These are phyloP conservation scores for Halichoerus grypus DNA, from an alignment of 2,113 vertebrate species.

Conservation along the genomic window DNA sequence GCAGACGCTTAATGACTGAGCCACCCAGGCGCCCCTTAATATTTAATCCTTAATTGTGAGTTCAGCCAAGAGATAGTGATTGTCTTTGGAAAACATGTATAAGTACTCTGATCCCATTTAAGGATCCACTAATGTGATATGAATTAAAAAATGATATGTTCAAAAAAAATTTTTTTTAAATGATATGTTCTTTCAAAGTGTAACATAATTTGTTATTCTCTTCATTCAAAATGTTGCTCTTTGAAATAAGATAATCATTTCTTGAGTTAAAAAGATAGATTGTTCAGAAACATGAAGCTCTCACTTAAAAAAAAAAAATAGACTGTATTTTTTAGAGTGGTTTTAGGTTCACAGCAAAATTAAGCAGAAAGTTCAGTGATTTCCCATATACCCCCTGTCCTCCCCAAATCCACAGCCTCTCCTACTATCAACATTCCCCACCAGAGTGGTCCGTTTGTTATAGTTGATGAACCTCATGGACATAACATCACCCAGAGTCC, in stretches of 20 bases:
- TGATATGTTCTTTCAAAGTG: not conserved
- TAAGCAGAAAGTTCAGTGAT: not conserved
- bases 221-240: conserved; percentile 2
- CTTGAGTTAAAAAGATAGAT: conserved; percentile 32
- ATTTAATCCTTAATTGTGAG: not conserved
- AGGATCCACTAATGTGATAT: not conserved
- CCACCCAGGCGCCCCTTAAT: not conserved
- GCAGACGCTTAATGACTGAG: no score
- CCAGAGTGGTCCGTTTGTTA: not conserved
- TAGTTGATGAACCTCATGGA: not conserved
- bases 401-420: not conserved
- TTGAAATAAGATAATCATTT: conserved; percentile 14
- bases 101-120: not conserved
- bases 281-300: not conserved
- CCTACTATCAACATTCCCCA: not conserved
- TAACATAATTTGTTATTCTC: not conserved
- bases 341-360: not conserved
- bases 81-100: not conserved
- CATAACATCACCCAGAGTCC: not conserved
- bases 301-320: not conserved
- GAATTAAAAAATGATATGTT: not conserved
- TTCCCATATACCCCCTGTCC: not conserved
- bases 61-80: not conserved
- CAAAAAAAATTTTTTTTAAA: no score
- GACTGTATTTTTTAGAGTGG: not conserved